Evolutionary conservation across 1,140 invertebrate genomes (phyloP), one percentile per base, ranked within the genome.

Genomic region (Globodera ellingtonae): DNA sequence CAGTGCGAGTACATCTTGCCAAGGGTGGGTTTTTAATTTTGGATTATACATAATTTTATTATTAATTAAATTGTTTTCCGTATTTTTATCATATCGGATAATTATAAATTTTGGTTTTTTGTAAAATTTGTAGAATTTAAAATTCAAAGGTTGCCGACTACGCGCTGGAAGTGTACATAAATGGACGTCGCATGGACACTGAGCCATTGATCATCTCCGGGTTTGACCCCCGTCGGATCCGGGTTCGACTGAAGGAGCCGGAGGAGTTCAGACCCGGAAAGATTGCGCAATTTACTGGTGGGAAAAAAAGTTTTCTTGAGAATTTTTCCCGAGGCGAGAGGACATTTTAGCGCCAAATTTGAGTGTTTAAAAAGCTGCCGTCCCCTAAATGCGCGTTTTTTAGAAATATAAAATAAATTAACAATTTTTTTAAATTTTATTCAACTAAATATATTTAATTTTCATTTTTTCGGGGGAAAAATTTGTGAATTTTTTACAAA

Each of bases 101-200:
- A 35, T 35, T 35, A 35, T n/a, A 4, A 77, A 77, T 13, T 77
- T 69, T 72, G 62, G 13, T 46, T 13, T 56, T 74, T 15, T 46
- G 15, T 56, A 13, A 47, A 74, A 18, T 75, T 10, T 52, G 56
- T 3, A 21, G 56, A 75, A 9, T 35, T 52, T 18, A 66, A 62
- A 47, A 69, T 96, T 97, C 87, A 93, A 94, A 91, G 94, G 97
- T 81, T 94, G 95, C 97, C 90, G 94, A 97, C 69, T 89, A 91
- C 48, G 84, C 78, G 94, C 93, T 89, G 94, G 94, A 86, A 93
- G 95, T 83, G 94, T 97, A 24, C 94, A 95, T 83, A 94, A 96
- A 91, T 93, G 94, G 84, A 9, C 95, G 94, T 89, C 94, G 96
- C 90, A 96, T 97, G 89, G 93, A 94, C 93, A 94, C 94, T 94